Evolutionary conservation across 2,888 invertebrate species (phyloP), one percentile per base, ranked within the genome.

Genomic region (Parasteatoda lunata): DNA sequence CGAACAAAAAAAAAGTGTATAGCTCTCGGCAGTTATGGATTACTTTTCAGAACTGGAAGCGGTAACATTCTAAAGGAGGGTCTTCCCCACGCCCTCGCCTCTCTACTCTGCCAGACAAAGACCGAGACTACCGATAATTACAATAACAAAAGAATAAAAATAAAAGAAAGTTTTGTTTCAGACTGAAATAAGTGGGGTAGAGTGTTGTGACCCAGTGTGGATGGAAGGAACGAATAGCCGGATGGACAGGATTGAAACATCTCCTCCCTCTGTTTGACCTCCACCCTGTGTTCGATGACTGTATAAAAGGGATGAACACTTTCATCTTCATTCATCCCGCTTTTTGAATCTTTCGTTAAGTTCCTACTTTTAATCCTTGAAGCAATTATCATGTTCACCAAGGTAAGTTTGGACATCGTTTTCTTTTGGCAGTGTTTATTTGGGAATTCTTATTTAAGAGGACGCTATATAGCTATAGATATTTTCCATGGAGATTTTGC

Each of bases 261-360:
- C 75, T 68, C 30, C 72, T 45, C 84, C 77, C 76, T 13, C 30
- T 59, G 47, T 59, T 59, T 78, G 48, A 9, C 48, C 51, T 73
- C 64, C 84, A 71, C 78, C 73, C 15, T 48, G 49, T 49, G 8
- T 11, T 11, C 54, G 49, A 48, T 45, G 66, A 52, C 59, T 75
- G 79, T 84, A 84, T 73, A 84, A 84, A 48, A 79, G 84, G 49
- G 48, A 45, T 72, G 65, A 52, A 65, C 77, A 59, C 78, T 73
- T 70, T 79, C 81, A 69, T 75, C 75, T 77, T 77, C 77, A 77
- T 54, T 69, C 66, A 69, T 52, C 69, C 30, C 66, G n/a, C 66
- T 15, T 15, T 68, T 15, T 75, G 8, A 51, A 15, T 15, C 51
- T 15, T 30, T 72, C 51, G 13, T 15, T 3, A 52, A 75, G 75